Base-by-base conservation (phyloP, 1,140 invertebrate genomes). In the Aethina tumida region DNA sequence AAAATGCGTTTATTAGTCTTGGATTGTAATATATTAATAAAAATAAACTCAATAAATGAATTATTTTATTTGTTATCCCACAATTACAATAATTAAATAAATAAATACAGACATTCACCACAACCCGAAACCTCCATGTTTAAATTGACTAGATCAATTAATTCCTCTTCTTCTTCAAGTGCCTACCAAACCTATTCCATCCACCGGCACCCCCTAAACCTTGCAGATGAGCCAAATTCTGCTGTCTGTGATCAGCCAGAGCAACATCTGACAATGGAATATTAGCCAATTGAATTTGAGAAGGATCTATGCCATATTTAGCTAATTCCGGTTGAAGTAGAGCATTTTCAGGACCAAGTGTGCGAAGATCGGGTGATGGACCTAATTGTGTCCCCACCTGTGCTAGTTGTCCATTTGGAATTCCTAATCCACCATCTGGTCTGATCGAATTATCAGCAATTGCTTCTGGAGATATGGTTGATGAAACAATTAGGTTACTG, bases 291-390 rank as follows among this genome's bases (percentile, higher is more conserved):
- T 45, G 39, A 10, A 45, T 8, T 30, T 41, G 15, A 10, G 20
- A 27, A 5, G 42, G 15, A 15, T 49, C 43, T 7, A 49, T 33
- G n/a, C 43, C 47, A n/a, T 39, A 33, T 26, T 35, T 35, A 5
- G 39, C 39, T n/a, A 41, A 27, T 27, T 41, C 30, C n/a, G 6
- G 31, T 26, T 26, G 24, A 5, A 26, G 27, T 36, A 12, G 25
- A n/a, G n/a, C n/a, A n/a, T n/a, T n/a, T n/a, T n/a, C n/a, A n/a
- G n/a, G n/a, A n/a, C n/a, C n/a, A n/a, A n/a, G n/a, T n/a, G n/a
- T n/a, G n/a, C n/a, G n/a, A n/a, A n/a, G n/a, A n/a, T n/a, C n/a
- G n/a, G n/a, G n/a, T n/a, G n/a, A n/a, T n/a, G n/a, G n/a, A n/a
- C n/a, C n/a, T n/a, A n/a, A n/a, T n/a, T n/a, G n/a, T n/a, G n/a